A percentile compares a stretch with the other conserved stretches of the same genome.
phyloP scores from a whole-genome alignment of 2,113 vertebrate genomes.

The Peromyscus maniculatus region DNA sequence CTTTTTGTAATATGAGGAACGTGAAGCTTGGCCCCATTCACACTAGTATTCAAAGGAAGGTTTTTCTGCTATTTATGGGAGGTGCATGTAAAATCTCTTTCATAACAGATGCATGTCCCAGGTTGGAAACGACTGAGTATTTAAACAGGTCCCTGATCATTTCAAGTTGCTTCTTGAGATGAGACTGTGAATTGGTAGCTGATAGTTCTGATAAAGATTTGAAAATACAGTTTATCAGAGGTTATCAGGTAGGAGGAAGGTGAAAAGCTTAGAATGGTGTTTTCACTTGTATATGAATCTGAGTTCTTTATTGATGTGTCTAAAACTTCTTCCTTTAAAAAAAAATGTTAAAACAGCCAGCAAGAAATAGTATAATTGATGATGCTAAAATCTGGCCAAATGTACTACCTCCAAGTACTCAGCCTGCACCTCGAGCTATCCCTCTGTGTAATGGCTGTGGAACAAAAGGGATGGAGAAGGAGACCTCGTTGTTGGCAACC shows the following conservation, averaged over 20 bases:
- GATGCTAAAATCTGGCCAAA: slow-evolving; percentile 94
- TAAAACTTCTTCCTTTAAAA: slow-evolving; percentile 73
- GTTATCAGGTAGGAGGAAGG: slow-evolving; percentile 9
- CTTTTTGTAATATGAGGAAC: neutral
- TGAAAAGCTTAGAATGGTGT: slow-evolving; percentile 53
- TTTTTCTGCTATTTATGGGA: neutral
- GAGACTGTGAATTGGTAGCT: neutral
- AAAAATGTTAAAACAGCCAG: slow-evolving; percentile 87
- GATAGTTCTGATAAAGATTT: slow-evolving; percentile 46
- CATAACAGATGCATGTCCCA: neutral
- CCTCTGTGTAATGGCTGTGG: slow-evolving; percentile 97
- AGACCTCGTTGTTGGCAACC: slow-evolving; percentile 89
- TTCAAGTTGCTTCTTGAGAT: slow-evolving; percentile 45
- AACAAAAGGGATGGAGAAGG: slow-evolving; percentile 90
- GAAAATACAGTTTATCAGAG: slow-evolving; percentile 45
- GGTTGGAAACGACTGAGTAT: neutral
- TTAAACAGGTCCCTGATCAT: neutral
- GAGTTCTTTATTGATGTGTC: slow-evolving; percentile 66
- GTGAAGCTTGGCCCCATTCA: neutral
- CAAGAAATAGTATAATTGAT: slow-evolving; percentile 90
- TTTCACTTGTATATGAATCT: slow-evolving; percentile 62
- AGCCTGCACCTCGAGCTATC: slow-evolving; percentile 88
- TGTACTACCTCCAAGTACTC: slow-evolving; percentile 91
- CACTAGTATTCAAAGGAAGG: neutral
- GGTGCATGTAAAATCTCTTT: neutral